A percentile compares a stretch with the other conserved stretches of the same genome.
phyloP scores from a whole-genome alignment of 2,888 invertebrate species.

The Fabriciana adippe region DNA sequence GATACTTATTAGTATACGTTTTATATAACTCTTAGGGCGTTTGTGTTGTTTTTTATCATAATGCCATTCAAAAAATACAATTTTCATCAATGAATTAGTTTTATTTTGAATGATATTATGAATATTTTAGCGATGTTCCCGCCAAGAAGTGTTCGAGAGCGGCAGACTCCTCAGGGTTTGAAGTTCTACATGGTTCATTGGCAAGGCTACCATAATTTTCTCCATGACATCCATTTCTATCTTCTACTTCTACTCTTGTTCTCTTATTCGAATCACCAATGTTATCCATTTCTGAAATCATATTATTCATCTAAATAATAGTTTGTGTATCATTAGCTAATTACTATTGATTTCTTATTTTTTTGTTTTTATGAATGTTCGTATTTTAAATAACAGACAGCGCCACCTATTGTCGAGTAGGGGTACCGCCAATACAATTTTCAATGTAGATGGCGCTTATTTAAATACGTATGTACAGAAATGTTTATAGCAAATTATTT shows the following conservation, averaged over 20 bases:
- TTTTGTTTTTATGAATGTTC: background rate
- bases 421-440: constrained; percentile 33
- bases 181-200: constrained; percentile 68
- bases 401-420: constrained; percentile 71
- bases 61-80: constrained; percentile 24
- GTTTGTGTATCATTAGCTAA: constrained; percentile 6
- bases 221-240: constrained; percentile 25
- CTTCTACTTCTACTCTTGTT: constrained; percentile 23
- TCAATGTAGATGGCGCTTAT: constrained; percentile 43
- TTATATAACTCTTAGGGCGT: constrained; percentile 1
- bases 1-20: background rate
- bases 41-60: constrained; percentile 27
- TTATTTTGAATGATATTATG: constrained; percentile 53
- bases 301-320: constrained; percentile 28
- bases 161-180: constrained; percentile 72
- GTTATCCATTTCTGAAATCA: constrained; percentile 32
- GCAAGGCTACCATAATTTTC: constrained; percentile 61
- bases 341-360: background rate
- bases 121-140: constrained; percentile 57
- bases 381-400: constrained; percentile 32
- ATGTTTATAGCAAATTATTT: too few relatives aligned
- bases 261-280: background rate
- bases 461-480: background rate
- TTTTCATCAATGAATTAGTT: constrained; percentile 24
- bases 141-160: constrained; percentile 52